Evolutionary conservation across 2,888 invertebrate genomes (phyloP), one percentile per base, ranked within the genome.

Genomic region (Alentia gelatinosa): DNA sequence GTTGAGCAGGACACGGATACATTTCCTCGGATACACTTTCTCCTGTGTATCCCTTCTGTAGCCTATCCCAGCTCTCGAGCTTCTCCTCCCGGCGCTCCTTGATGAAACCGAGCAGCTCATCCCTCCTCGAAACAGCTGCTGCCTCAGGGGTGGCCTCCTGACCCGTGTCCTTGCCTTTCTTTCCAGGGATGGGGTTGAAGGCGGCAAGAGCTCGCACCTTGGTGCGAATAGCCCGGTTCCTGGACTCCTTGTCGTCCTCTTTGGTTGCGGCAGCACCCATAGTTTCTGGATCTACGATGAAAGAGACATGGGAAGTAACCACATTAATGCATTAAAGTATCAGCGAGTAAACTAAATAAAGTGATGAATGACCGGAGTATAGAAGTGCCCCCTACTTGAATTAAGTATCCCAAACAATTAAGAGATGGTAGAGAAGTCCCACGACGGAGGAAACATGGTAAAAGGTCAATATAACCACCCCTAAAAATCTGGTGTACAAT

Each of bases 211-310:
- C 86, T 26, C 26, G 42, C 4, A 86, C 50, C 86, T 86, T 86
- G 42, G 86, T 50, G 1, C 86, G 26, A 26, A 86, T 86, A 0
- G 86, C 26, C 9, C 86, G 42, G 1, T 42, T 30, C 86, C 47
- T 26, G 30, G 86, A 23, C 26, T 42, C 86, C 86, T 86, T 86
- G 26, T 86, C 86, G 1, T 33, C 86, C 30, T 47, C 30, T 30
- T 47, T 40, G n/a, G 86, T 30, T 12, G 86, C 42, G 7, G 86
- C 86, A 12, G 86, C 86, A 26, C 86, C 86, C 86, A 86, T 86
- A 26, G 79, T 35, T 35, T 79, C 79, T n/a, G 79, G 15, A 39
- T 75, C 30, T 5, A 26, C 19, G 47, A 47, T 9, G 47, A 47
- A n/a, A n/a, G n/a, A n/a, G n/a, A n/a, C n/a, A n/a, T n/a, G n/a